Percentiles rank a stretch among this genome's conserved stretches.
phyloP scores from a whole-genome alignment of 2,113 vertebrate species.

The Chamaea fasciata region DNA sequence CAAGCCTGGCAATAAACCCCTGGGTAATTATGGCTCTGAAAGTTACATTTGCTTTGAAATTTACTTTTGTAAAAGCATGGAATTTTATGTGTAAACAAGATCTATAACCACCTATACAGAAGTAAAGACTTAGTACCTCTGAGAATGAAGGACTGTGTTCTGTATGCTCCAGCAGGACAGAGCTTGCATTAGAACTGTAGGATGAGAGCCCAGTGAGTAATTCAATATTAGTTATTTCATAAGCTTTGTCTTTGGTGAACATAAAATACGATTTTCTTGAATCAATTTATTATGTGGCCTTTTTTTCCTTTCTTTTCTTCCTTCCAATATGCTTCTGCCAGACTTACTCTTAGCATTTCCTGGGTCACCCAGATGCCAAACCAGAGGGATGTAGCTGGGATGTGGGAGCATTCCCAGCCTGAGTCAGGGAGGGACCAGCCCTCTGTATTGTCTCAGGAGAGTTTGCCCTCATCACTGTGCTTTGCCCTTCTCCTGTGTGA shows the following conservation, averaged over 20 bases:
- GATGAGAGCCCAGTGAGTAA: neutral
- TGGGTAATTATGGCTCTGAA: neutral
- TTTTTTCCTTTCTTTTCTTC: neutral
- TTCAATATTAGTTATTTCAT: neutral
- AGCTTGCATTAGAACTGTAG: neutral
- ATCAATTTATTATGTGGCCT: neutral
- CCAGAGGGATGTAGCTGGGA: neutral
- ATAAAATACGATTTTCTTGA: neutral
- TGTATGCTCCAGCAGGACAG: neutral
- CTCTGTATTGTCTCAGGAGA: fast-evolving
- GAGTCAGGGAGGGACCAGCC: neutral
- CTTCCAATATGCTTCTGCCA: neutral
- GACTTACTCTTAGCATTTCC: neutral
- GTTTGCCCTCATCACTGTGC: neutral
- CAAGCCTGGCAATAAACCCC: neutral
- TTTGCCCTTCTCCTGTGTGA: neutral
- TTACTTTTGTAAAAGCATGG: slow-evolving; percentile 36
- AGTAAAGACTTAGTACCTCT: neutral
- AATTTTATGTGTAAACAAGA: neutral
- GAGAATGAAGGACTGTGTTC: neutral
- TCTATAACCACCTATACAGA: neutral
- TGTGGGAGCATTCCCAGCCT: neutral
- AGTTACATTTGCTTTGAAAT: slow-evolving; percentile 51
- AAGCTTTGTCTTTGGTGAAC: neutral
- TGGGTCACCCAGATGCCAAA: neutral